Evolutionary conservation across 1,140 invertebrate species (phyloP).

Genomic region (Tetramorium alpestre): DNA sequence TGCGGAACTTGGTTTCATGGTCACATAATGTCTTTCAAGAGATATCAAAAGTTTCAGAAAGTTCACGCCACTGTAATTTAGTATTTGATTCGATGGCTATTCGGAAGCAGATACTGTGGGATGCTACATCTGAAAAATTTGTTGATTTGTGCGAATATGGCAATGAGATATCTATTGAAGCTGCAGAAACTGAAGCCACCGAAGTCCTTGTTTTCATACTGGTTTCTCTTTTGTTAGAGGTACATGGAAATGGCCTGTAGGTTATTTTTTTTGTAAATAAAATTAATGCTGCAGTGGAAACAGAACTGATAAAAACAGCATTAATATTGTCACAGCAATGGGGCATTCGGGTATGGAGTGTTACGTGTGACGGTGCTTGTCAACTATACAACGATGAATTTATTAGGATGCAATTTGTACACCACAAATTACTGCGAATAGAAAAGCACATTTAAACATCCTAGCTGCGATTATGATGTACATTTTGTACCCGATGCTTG

Average conservation of each 20-base stretch:
- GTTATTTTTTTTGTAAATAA: slow-evolving; percentile 14
- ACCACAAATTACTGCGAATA: not conserved
- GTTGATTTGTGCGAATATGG: not conserved
- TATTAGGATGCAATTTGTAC: not conserved
- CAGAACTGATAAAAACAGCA: slow-evolving; percentile 4
- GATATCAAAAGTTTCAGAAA: slow-evolving; percentile 7
- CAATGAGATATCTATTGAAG: not conserved
- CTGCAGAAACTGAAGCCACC: not conserved
- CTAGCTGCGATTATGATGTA: not conserved
- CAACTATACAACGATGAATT: not conserved
- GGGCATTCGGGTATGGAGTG: not conserved
- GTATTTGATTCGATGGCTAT: slow-evolving; percentile 17
- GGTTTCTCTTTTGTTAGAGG: not conserved
- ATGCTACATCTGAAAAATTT: not conserved
- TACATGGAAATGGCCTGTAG: not conserved
- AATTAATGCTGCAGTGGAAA: not conserved
- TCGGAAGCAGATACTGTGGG: not conserved
- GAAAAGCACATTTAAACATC: slow-evolving; percentile 14
- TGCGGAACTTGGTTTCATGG: slow-evolving; percentile 3
- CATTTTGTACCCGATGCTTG: not conserved
- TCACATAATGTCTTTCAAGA: not conserved
- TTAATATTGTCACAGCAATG: not conserved
- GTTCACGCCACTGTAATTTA: not conserved
- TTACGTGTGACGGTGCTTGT: slow-evolving; percentile 3
- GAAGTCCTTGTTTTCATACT: not conserved